A percentile compares a stretch with the other conserved stretches of the same genome.
phyloP scores from a whole-genome alignment of 1,140 invertebrate species.

The Aphaenogaster ashmeadi region DNA sequence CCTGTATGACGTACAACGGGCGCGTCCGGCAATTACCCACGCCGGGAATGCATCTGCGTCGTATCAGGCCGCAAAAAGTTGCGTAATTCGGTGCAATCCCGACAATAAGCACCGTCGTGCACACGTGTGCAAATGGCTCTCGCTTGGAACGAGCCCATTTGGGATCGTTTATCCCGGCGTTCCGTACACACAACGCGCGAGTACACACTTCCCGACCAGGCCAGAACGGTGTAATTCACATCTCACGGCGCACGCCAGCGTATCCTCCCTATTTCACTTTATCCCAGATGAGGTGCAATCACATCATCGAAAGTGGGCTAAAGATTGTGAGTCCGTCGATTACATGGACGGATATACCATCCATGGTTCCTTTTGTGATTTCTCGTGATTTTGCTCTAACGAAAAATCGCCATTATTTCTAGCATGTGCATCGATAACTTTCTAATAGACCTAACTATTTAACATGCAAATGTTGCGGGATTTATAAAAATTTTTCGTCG shows the following conservation, averaged over 20 bases:
- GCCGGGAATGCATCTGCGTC: neutral
- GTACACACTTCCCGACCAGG: neutral
- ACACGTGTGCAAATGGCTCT: slow-evolving; percentile 41
- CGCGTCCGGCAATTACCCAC: slow-evolving; percentile 13
- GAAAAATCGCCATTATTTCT: neutral
- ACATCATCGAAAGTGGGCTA: slow-evolving; percentile 37
- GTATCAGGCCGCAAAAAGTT: slow-evolving; percentile 45
- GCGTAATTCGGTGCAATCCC: slow-evolving; percentile 56
- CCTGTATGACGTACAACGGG: neutral
- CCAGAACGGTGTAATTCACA: slow-evolving; percentile 37
- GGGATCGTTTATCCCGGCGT: slow-evolving; percentile 43
- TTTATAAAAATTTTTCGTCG: neutral
- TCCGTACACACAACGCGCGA: slow-evolving; percentile 11
- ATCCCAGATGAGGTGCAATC: slow-evolving; percentile 44
- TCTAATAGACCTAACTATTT: neutral
- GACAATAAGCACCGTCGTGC: slow-evolving; percentile 53
- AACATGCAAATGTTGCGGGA: neutral
- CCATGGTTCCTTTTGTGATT: neutral
- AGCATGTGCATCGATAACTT: neutral
- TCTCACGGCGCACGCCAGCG: slow-evolving; percentile 19
- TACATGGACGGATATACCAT: neutral
- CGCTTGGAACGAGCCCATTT: slow-evolving; percentile 44
- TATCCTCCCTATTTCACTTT: neutral
- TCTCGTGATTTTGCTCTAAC: slow-evolving; percentile 1
- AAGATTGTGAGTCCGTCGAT: slow-evolving; percentile 9